Evolutionary conservation across 2,113 vertebrate species (phyloP), one percentile per base, ranked within the genome.

Genomic region (Ploceus nigricollis): DNA sequence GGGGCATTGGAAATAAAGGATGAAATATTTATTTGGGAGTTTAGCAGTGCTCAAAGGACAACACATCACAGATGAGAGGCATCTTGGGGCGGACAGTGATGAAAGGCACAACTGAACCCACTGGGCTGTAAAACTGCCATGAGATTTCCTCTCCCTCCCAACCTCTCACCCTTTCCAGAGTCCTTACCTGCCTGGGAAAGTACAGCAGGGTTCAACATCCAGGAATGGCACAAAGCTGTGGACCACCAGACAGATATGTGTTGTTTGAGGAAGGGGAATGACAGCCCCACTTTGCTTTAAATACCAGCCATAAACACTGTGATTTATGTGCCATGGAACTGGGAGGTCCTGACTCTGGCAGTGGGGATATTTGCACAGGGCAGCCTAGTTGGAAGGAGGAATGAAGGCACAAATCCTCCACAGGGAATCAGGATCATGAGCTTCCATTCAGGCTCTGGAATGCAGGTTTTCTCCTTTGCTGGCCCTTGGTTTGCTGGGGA

Each of bases 321-420:
- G 0, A 4, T 2, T 56, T 60, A 31, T 0, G 0, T 9, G 27
- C 23, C 7, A 1, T 16, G n/a, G 56, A 13, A 6, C 11, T 17
- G 61, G 33, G 39, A 13, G 47, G 31, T 33, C 64, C 45, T 65
- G 82, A 37, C 53, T 71, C 30, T 47, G 61, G 35, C 44, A 60
- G 15, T 23, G 27, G 16, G 18, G 39, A 21, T 51, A 11, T 54
- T 40, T 76, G 53, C 42, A 39, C 6, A 40, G 53, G 42, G 16
- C 25, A 91, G 23, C 50, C 68, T 24, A 11, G 3, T 13, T 81
- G 54, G 37, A 69, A 72, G 17, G 22, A 45, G 13, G 12, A 50
- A 48, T 81, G 69, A 71, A 85, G 42, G 61, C 13, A 70, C 33
- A 90, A 35, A 28, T 68, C 39, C 15, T 86, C 22, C 22, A 11